Conservation (phyloP, 1,140 invertebrate genomes). For the Drosophila repletoides region DNA sequence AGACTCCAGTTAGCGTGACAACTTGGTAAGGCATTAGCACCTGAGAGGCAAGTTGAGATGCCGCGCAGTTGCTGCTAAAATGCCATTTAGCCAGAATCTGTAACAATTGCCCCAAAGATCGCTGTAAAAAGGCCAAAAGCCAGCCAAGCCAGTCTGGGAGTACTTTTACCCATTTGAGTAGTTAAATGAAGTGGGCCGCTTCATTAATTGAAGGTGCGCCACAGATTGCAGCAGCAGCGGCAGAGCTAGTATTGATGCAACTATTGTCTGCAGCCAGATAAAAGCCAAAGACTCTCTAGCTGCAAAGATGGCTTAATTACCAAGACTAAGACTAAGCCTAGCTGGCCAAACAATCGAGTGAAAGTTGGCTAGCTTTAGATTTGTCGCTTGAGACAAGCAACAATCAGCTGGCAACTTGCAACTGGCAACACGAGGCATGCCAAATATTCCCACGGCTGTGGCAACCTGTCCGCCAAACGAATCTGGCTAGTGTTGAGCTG, state of each 20-base stretch:
- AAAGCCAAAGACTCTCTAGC: constrained; percentile 11
- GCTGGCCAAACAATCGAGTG: constrained; percentile 58
- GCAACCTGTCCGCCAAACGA: constrained; percentile 49
- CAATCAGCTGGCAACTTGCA: constrained; percentile 15
- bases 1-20: constrained; percentile 12
- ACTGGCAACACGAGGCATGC: constrained; percentile 5
- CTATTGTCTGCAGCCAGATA: constrained; percentile 65
- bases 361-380: constrained; percentile 48
- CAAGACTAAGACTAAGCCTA: no score
- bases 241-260: no score
- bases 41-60: constrained; percentile 13
- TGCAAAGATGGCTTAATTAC: constrained; percentile 72
- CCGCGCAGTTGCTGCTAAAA: constrained; percentile 8
- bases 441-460: constrained; percentile 59
- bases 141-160: constrained; percentile 7
- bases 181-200: constrained; percentile 55
- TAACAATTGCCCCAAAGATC: constrained; percentile 5
- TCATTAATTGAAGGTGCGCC: constrained; percentile 76
- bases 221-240: constrained; percentile 49
- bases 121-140: constrained; percentile 35
- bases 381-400: constrained; percentile 31
- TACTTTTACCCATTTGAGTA: constrained; percentile 60
- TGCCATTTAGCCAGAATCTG: constrained; percentile 27
- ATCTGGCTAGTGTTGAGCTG: constrained; percentile 8
- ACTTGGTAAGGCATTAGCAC: constrained; percentile 47